Evolutionary conservation across 1,140 invertebrate genomes (phyloP).

Genomic region (Melitaea cinxia): DNA sequence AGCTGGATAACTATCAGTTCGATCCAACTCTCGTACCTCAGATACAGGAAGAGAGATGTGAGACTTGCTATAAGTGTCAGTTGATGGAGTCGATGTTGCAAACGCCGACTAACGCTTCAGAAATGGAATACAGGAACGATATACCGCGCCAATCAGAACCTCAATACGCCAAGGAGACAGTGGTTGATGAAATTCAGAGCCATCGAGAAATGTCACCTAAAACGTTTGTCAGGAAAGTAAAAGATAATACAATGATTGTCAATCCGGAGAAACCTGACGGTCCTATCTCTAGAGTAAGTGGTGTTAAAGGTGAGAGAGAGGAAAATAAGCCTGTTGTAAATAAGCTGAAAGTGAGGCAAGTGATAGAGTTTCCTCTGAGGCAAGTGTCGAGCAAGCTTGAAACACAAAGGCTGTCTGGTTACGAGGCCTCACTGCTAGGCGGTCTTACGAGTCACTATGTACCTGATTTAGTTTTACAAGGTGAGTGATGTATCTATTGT

Average conservation of each 20-base stretch:
- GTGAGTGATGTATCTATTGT: constrained; percentile 37
- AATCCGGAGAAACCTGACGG: constrained; percentile 46
- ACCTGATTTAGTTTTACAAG: constrained; percentile 84
- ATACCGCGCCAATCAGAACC: constrained; percentile 75
- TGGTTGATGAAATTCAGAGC: constrained; percentile 44
- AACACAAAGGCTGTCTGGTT: constrained; percentile 44
- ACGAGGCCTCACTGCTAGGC: constrained; percentile 82
- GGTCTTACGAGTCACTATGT: constrained; percentile 87
- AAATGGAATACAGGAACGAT: constrained; percentile 85
- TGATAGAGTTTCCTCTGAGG: constrained; percentile 85
- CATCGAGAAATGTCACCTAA: constrained; percentile 60
- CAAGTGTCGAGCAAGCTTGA: constrained; percentile 32
- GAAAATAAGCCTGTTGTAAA: constrained; percentile 22
- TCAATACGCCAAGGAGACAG: constrained; percentile 70
- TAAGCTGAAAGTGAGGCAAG: constrained; percentile 65
- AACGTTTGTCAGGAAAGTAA: constrained; percentile 67
- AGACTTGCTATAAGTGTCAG: constrained; percentile 78
- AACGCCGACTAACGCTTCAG: constrained; percentile 86
- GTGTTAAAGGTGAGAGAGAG: not conserved
- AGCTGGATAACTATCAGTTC: constrained; percentile 78
- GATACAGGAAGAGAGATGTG: constrained; percentile 75
- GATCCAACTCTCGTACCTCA: constrained; percentile 72
- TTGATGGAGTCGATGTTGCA: constrained; percentile 81
- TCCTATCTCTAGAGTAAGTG: not conserved
- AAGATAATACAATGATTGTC: constrained; percentile 73